A percentile compares a stretch with the other conserved stretches of the same genome.
phyloP scores from a whole-genome alignment of 2,797 vertebrate genomes.

The Mus spretus region DNA sequence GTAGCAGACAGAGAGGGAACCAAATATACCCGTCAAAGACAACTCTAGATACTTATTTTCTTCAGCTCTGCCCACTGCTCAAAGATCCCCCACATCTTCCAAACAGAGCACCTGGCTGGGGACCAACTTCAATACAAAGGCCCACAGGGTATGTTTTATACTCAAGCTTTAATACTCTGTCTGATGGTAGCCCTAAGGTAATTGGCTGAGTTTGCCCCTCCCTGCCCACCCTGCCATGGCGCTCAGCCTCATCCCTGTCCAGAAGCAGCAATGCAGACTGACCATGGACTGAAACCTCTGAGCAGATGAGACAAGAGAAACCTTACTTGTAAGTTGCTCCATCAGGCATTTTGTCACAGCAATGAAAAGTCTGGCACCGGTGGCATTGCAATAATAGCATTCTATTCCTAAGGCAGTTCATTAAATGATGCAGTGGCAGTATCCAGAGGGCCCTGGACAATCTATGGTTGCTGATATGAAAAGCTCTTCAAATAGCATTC shows the following conservation, averaged over 20 bases:
- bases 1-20: not conserved
- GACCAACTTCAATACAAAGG: not conserved
- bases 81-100: not conserved
- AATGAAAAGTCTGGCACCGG: not conserved
- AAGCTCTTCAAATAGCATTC: not conserved
- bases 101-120: not conserved
- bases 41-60: not conserved
- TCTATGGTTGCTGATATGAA: not conserved
- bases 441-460: not conserved
- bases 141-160: not conserved
- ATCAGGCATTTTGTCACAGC: not conserved
- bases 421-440: not conserved
- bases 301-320: not conserved
- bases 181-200: too few relatives aligned
- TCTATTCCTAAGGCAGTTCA: not conserved
- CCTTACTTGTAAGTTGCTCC: not conserved
- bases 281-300: not conserved
- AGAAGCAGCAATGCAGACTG: not conserved
- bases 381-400: not conserved
- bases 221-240: not conserved
- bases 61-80: not conserved
- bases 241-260: not conserved
- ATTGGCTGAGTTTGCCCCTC: not conserved
- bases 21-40: not conserved
- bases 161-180: not conserved